phyloP scores from a whole-genome alignment of 2,113 vertebrate genomes.

The Nyctibius bracteatus region DNA sequence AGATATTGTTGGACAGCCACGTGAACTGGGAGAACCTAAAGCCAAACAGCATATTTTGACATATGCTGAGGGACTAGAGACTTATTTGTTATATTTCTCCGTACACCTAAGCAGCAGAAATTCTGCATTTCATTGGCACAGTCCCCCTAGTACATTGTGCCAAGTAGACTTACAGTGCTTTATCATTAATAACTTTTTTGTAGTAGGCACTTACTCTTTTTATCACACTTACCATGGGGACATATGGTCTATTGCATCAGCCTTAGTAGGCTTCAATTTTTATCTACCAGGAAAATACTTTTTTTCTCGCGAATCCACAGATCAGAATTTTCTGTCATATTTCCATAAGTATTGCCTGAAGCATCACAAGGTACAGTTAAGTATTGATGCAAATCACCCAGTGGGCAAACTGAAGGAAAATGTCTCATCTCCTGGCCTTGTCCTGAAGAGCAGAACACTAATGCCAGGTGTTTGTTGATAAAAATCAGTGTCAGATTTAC shows the following conservation, averaged over 20 bases:
- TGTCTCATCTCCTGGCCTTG: not conserved
- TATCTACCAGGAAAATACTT: not conserved
- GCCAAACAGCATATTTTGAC: not conserved
- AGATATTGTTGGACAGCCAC: not conserved
- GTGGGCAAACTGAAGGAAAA: not conserved
- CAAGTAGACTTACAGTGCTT: not conserved
- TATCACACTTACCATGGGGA: not conserved
- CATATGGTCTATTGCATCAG: not conserved
- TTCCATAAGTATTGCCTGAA: not conserved
- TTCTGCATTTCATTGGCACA: not conserved
- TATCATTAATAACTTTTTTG: not conserved
- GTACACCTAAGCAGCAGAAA: not conserved
- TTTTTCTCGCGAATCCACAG: not conserved
- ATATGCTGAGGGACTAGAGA: not conserved
- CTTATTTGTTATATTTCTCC: not conserved
- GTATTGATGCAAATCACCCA: not conserved
- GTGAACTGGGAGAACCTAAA: not conserved
- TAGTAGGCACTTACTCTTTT: not conserved
- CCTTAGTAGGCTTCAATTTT: not conserved
- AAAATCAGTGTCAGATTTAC: not conserved
- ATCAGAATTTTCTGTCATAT: not conserved
- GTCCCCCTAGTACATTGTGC: not conserved
- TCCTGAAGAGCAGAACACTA: not conserved
- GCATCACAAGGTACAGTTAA: not conserved
- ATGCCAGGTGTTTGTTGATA: not conserved